A percentile compares a stretch with the other conserved stretches of the same genome.
Conservation (phyloP, 2,113 vertebrate species). For the Sorex fumeus region DNA sequence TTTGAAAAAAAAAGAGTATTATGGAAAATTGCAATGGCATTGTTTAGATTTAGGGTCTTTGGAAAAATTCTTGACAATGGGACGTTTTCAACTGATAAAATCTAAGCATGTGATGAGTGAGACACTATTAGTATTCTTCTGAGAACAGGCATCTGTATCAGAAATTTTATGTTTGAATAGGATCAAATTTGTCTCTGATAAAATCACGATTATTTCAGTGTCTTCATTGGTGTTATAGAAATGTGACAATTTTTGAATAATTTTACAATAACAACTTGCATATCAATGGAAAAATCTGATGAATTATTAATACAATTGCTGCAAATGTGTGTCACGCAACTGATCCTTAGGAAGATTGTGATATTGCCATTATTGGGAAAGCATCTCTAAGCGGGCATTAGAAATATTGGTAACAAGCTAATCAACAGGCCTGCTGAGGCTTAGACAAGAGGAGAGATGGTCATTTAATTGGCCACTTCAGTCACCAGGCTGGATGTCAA, state of each 20-base stretch:
- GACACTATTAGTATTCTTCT: slow-evolving; percentile 81
- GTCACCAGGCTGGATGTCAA: not conserved
- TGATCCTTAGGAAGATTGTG: slow-evolving; percentile 67
- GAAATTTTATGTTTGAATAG: slow-evolving; percentile 84
- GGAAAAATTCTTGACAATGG: slow-evolving; percentile 74
- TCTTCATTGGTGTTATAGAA: slow-evolving; percentile 76
- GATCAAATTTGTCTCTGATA: slow-evolving; percentile 82
- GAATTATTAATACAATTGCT: slow-evolving; percentile 80
- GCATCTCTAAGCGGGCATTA: slow-evolving; percentile 42
- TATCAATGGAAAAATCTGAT: slow-evolving; percentile 75
- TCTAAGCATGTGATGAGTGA: slow-evolving; percentile 48
- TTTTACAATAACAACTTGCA: slow-evolving; percentile 76
- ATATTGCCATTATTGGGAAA: slow-evolving; percentile 62
- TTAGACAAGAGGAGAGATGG: not conserved
- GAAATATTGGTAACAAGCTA: slow-evolving; percentile 52
- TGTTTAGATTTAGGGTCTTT: slow-evolving; percentile 78
- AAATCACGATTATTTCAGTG: slow-evolving; percentile 73
- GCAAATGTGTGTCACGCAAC: slow-evolving; percentile 41
- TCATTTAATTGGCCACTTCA: slow-evolving; percentile 24
- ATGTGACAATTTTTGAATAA: slow-evolving; percentile 80
- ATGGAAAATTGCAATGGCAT: slow-evolving; percentile 70
- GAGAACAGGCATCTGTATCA: slow-evolving; percentile 75
- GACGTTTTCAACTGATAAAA: slow-evolving; percentile 79
- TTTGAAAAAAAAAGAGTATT: slow-evolving; percentile 45
- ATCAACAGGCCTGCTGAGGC: slow-evolving; percentile 23